phyloP scores from a whole-genome alignment of 2,888 invertebrate species.

The Ichneumoninae sp. region DNA sequence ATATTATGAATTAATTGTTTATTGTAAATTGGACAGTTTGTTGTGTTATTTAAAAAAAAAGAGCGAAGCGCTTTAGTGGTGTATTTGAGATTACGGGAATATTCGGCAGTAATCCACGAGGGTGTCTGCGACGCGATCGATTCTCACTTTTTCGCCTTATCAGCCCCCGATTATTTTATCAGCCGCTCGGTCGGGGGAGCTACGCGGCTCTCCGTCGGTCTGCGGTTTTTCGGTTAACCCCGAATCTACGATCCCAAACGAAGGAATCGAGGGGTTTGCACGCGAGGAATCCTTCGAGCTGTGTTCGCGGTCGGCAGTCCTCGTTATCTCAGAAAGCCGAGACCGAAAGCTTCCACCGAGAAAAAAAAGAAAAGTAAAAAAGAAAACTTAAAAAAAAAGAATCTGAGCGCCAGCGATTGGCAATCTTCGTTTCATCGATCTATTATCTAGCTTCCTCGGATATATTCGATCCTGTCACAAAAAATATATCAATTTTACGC shows the following conservation, averaged over 20 bases:
- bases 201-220: conserved; percentile 53
- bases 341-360: neutral
- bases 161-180: conserved; percentile 62
- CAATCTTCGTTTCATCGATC: conserved; percentile 39
- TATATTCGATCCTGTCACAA: neutral
- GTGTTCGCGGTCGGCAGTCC: conserved; percentile 19
- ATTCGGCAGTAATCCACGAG: neutral
- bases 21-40: neutral
- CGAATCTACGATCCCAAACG: conserved; percentile 11
- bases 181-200: conserved; percentile 18
- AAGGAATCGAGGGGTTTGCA: conserved; percentile 14
- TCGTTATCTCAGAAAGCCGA: conserved; percentile 26
- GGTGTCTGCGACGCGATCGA: conserved; percentile 18
- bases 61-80: neutral
- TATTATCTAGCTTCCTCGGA: neutral
- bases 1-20: too few relatives aligned
- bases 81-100: neutral
- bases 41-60: neutral
- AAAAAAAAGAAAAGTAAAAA: neutral
- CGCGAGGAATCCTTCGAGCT: conserved; percentile 26
- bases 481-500: conserved; percentile 18
- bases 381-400: neutral
- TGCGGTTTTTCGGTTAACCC: conserved; percentile 64
- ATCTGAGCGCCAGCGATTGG: neutral
- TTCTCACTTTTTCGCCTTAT: conserved; percentile 53